These are phyloP conservation scores for Prorops nasuta DNA, from an alignment of 1,140 invertebrate species.

Conservation along the genomic window DNA sequence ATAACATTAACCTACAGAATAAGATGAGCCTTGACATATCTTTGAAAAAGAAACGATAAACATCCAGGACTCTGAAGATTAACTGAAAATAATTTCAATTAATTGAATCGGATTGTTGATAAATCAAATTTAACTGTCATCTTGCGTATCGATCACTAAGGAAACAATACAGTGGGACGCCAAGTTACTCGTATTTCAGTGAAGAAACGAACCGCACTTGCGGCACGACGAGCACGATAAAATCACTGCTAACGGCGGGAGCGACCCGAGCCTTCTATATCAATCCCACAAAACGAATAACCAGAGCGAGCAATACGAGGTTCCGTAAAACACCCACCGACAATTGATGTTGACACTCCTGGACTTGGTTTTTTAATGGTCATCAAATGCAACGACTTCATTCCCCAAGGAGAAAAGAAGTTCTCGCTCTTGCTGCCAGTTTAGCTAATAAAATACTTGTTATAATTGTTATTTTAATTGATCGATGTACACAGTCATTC, in stretches of 20 bases:
- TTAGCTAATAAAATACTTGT: too few species aligned
- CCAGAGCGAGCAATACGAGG: slow-evolving; percentile 20
- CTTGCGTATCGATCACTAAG: slow-evolving; percentile 26
- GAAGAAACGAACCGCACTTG: slow-evolving; percentile 21
- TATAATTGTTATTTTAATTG: too few species aligned
- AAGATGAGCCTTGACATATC: too few species aligned
- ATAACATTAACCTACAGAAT: too few species aligned
- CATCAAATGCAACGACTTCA: too few species aligned
- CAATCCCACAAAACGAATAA: slow-evolving; percentile 27
- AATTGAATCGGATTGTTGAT: too few species aligned
- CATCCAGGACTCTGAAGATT: too few species aligned
- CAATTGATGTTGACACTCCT: slow-evolving; percentile 22
- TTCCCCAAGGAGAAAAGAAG: too few species aligned
- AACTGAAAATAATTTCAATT: too few species aligned
- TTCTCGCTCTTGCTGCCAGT: too few species aligned
- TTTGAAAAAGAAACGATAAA: too few species aligned
- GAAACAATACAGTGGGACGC: slow-evolving; percentile 21
- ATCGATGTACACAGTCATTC: too few species aligned
- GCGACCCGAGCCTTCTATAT: slow-evolving; percentile 19
- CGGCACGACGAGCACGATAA: slow-evolving; percentile 26
- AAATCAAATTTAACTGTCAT: slow-evolving; percentile 29
- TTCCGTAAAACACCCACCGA: slow-evolving; percentile 21
- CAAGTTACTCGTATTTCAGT: slow-evolving; percentile 31
- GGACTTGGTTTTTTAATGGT: slow-evolving; percentile 23
- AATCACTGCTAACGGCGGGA: slow-evolving; percentile 29